Evolutionary conservation across 2,797 vertebrate species (phyloP).

Genomic region (Catamblyrhynchus diadema): DNA sequence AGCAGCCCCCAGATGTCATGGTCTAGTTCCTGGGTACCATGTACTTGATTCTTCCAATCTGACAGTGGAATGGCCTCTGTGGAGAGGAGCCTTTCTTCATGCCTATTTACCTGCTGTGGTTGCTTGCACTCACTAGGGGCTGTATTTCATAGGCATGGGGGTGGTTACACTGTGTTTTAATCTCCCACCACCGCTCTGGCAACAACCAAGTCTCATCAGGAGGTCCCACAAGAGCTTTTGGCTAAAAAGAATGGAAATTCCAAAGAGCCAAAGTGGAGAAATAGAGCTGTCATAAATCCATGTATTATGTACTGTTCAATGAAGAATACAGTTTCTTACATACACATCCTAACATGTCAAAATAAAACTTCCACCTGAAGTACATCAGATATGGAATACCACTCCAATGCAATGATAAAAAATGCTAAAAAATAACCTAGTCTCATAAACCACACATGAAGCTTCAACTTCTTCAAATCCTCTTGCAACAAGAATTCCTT

Average conservation of each 20-base stretch:
- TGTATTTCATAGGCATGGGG: neutral
- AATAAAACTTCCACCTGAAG: neutral
- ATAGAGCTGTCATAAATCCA: neutral
- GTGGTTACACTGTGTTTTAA: neutral
- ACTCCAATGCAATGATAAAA: neutral
- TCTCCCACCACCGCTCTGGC: neutral
- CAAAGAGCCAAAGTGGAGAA: neutral
- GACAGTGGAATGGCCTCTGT: neutral
- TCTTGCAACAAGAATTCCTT: neutral
- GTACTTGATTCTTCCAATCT: neutral
- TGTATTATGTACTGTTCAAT: neutral
- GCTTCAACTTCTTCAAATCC: neutral
- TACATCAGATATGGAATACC: neutral
- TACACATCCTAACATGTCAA: neutral
- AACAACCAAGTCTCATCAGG: neutral
- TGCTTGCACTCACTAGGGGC: neutral
- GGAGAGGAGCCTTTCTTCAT: neutral
- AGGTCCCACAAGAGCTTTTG: neutral
- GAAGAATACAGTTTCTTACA: neutral
- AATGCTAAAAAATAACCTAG: neutral
- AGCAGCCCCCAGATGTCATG: rapidly evolving
- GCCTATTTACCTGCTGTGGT: neutral
- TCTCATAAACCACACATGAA: neutral
- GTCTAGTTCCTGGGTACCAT: neutral
- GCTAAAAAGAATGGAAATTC: neutral